phyloP scores from a whole-genome alignment of 2,113 vertebrate species.

The Equus quagga region DNA sequence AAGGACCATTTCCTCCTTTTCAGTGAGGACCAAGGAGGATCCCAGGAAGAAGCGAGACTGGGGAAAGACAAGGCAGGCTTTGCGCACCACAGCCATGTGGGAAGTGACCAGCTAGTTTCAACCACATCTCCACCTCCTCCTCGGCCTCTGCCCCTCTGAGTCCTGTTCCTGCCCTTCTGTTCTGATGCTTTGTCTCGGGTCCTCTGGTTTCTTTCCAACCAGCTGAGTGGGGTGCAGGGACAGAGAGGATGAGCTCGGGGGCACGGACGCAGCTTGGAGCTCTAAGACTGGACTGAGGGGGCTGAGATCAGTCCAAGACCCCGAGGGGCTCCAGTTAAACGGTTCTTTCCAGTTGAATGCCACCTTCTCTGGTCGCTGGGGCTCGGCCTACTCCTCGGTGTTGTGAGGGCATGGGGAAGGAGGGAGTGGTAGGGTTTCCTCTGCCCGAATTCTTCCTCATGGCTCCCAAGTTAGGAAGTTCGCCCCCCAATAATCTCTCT shows the following conservation, averaged over 20 bases:
- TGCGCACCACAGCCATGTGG: neutral
- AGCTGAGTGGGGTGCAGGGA: neutral
- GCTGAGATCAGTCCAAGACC: neutral
- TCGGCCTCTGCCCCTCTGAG: neutral
- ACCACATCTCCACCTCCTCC: neutral
- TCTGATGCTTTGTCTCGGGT: neutral
- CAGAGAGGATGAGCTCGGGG: neutral
- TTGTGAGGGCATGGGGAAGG: neutral
- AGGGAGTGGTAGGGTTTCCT: neutral
- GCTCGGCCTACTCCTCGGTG: neutral
- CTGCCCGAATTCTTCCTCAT: neutral
- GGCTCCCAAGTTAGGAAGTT: neutral
- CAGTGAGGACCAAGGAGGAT: neutral
- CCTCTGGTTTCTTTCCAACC: conserved; percentile 7
- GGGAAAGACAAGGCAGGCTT: neutral
- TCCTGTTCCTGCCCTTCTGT: neutral
- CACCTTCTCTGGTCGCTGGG: neutral
- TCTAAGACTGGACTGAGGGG: neutral
- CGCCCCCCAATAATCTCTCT: neutral
- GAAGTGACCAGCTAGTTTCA: neutral
- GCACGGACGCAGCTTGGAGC: neutral
- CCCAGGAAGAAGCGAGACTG: neutral
- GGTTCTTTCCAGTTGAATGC: neutral
- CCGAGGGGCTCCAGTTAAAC: neutral
- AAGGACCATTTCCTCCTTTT: neutral